Percentiles rank a stretch among this genome's conserved stretches.
Evolutionary conservation across 2,888 invertebrate genomes (phyloP).

Genomic region (Arctia plantaginis): DNA sequence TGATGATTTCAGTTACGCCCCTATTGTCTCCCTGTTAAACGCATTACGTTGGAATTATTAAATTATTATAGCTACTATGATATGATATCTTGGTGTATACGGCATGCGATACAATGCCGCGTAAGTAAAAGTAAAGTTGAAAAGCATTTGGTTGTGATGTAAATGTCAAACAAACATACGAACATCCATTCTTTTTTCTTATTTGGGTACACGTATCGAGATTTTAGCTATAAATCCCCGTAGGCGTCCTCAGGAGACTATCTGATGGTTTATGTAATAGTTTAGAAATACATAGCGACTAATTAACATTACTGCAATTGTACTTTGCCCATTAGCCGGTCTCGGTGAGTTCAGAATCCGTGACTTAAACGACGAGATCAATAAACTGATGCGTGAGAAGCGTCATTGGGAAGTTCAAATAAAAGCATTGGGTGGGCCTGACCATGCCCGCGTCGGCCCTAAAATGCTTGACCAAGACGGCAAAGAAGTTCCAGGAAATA

Average conservation of each 20-base stretch:
- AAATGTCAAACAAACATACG: no score
- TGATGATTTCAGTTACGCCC: not conserved
- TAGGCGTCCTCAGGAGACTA: not conserved
- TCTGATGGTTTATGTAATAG: not conserved
- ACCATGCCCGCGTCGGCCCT: slow-evolving; percentile 96
- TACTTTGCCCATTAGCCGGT: slow-evolving; percentile 88
- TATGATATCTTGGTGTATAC: no score
- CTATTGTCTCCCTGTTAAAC: no score
- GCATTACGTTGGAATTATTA: not conserved
- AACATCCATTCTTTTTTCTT: not conserved
- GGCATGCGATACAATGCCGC: no score
- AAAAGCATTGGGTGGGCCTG: slow-evolving; percentile 97
- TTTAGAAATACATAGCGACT: not conserved
- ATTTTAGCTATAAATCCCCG: not conserved
- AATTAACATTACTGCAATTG: not conserved
- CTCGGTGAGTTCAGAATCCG: slow-evolving; percentile 99
- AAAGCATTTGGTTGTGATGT: no score
- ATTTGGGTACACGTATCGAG: not conserved
- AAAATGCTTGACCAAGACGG: slow-evolving; percentile 97
- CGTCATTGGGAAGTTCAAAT: slow-evolving; percentile 99
- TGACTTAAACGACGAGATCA: slow-evolving; percentile 99
- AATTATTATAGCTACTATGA: not conserved
- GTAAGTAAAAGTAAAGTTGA: no score
- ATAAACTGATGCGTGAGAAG: slow-evolving; percentile 97
- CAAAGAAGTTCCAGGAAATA: slow-evolving; percentile 98